Conservation (phyloP, 2,113 vertebrate genomes). For the Perognathus longimembris region DNA sequence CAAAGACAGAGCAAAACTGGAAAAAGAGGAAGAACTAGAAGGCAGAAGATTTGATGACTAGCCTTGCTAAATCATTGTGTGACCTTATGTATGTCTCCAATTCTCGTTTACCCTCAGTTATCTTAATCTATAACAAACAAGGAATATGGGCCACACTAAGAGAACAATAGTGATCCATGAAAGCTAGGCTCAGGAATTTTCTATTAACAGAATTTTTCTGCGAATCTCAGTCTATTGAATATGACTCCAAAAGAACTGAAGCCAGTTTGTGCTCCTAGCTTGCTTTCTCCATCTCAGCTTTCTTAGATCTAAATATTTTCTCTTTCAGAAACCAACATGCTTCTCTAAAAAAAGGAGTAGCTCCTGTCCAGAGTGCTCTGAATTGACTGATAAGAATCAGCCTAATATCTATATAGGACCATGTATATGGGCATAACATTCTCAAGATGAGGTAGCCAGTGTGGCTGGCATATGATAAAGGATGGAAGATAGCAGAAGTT, state of each 20-base stretch:
- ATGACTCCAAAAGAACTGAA: neutral
- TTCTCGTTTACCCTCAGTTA: neutral
- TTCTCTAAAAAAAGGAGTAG: too few species aligned
- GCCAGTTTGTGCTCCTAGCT: neutral
- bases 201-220: neutral
- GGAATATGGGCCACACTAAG: neutral
- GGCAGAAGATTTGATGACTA: neutral
- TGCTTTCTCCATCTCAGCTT: too few species aligned
- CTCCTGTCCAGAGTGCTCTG: too few species aligned
- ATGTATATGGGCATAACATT: too few species aligned
- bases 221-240: neutral
- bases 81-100: too few species aligned
- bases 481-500: neutral
- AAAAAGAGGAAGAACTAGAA: neutral
- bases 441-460: neutral
- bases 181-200: neutral
- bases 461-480: neutral
- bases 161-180: neutral
- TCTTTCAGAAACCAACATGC: too few species aligned
- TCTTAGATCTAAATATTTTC: too few species aligned
- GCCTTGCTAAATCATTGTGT: neutral
- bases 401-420: too few species aligned
- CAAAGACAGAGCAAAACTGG: neutral
- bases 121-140: neutral
- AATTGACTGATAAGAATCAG: too few species aligned